Percentiles rank a stretch among this genome's conserved stretches.
These are phyloP conservation scores for Aporrectodea caliginosa DNA, from an alignment of 1,140 invertebrate species.

Conservation along the genomic window DNA sequence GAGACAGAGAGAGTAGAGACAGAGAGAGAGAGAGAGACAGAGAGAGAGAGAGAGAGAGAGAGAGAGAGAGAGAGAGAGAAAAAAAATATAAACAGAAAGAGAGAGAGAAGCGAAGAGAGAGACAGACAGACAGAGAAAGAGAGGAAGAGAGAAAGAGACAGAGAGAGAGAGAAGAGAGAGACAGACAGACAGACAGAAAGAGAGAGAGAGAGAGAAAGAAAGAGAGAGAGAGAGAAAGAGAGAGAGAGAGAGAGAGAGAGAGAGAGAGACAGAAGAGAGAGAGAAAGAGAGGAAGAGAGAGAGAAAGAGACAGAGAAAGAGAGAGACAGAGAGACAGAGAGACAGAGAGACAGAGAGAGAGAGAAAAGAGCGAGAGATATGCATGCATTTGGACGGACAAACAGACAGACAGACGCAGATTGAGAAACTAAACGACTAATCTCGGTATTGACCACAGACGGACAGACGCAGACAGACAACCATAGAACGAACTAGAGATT, in stretches of 20 bases:
- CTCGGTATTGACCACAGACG: too few species aligned
- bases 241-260: not conserved
- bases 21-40: not conserved
- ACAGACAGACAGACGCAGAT: too few species aligned
- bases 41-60: not conserved
- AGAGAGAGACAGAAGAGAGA: not conserved
- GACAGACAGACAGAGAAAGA: not conserved
- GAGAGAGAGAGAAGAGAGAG: too few species aligned
- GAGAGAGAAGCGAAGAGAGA: not conserved
- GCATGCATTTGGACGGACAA: not conserved
- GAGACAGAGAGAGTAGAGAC: too few species aligned
- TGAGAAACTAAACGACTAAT: too few species aligned
- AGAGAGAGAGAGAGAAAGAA: conserved; percentile 5
- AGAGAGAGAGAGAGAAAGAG: not conserved
- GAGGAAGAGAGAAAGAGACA: not conserved
- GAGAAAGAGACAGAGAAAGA: not conserved
- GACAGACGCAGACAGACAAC: too few species aligned
- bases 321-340: not conserved
- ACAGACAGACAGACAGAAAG: too few species aligned
- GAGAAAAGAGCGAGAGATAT: not conserved
- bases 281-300: not conserved
- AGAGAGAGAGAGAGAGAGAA: not conserved
- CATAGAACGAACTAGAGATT: too few species aligned
- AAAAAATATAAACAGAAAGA: conserved; percentile 1
- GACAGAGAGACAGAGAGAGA: not conserved